These are phyloP conservation scores for Mesochorus sp. DNA, from an alignment of 2,888 invertebrate species.

Conservation along the genomic window DNA sequence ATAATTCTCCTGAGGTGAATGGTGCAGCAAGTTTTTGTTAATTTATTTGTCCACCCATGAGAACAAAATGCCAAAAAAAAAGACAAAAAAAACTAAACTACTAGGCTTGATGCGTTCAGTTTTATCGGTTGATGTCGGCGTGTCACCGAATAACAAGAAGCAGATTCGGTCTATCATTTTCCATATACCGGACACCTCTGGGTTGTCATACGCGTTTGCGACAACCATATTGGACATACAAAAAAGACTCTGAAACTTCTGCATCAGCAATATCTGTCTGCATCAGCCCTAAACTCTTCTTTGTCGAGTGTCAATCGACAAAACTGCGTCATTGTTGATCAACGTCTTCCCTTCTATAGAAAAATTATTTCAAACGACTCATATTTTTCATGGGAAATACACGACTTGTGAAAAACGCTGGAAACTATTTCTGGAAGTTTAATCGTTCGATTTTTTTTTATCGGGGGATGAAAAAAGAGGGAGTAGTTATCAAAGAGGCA, in stretches of 20 bases:
- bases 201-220: neutral
- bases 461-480: conserved; percentile 6
- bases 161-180: conserved; percentile 18
- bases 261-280: conserved; percentile 25
- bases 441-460: conserved; percentile 8
- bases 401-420: neutral
- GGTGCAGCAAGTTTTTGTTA: neutral
- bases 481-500: conserved; percentile 15
- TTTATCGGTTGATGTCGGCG: conserved; percentile 29
- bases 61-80: too few species aligned
- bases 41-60: conserved; percentile 15
- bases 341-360: conserved; percentile 10
- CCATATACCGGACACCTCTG: neutral
- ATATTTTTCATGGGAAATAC: neutral
- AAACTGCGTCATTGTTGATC: conserved; percentile 1
- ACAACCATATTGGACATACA: conserved; percentile 28
- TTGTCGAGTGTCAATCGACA: conserved; percentile 45
- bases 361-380: neutral
- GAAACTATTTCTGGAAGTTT: neutral
- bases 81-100: conserved; percentile 11
- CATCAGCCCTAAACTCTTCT: neutral
- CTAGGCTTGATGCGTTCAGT: conserved; percentile 36
- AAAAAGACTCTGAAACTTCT: neutral
- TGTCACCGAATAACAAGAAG: conserved; percentile 49
- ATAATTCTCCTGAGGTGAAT: conserved; percentile 6